A percentile compares a stretch with the other conserved stretches of the same genome.
Evolutionary conservation across 2,797 vertebrate species (phyloP).

Genomic region (Enteromius viviparus): DNA sequence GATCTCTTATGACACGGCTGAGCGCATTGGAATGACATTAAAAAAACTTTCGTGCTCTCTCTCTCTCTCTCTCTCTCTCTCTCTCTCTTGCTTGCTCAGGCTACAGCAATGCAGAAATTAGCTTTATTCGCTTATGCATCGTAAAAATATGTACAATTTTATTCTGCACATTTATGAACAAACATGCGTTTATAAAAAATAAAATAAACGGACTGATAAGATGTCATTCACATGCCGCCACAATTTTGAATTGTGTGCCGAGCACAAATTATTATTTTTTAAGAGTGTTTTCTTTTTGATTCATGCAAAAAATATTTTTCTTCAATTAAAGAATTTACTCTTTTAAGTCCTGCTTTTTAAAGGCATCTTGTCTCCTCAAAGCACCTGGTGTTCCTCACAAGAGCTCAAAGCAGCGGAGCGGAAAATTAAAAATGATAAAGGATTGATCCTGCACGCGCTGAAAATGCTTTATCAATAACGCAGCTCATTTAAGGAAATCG

Average conservation of each 20-base stretch:
- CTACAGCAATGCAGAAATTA: neutral
- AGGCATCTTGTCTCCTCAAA: slow-evolving; percentile 15
- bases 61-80: neutral
- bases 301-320: neutral
- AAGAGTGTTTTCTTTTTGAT: neutral
- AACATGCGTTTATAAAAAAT: neutral
- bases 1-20: slow-evolving; percentile 27
- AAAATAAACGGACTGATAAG: neutral
- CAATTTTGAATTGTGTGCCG: neutral
- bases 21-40: slow-evolving; percentile 46
- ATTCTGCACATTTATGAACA: neutral
- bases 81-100: neutral
- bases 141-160: slow-evolving; percentile 15
- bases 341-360: slow-evolving; percentile 12
- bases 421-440: slow-evolving; percentile 59
- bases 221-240: neutral
- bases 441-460: slow-evolving; percentile 44
- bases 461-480: slow-evolving; percentile 49
- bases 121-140: neutral
- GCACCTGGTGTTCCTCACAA: slow-evolving; percentile 38
- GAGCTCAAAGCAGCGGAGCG: slow-evolving; percentile 45
- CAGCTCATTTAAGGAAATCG: slow-evolving; percentile 42
- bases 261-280: neutral
- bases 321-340: neutral
- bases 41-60: slow-evolving; percentile 18